Evolutionary conservation across 1,140 invertebrate species (phyloP), one percentile per base, ranked within the genome.

Genomic region (Procambarus clarkii): DNA sequence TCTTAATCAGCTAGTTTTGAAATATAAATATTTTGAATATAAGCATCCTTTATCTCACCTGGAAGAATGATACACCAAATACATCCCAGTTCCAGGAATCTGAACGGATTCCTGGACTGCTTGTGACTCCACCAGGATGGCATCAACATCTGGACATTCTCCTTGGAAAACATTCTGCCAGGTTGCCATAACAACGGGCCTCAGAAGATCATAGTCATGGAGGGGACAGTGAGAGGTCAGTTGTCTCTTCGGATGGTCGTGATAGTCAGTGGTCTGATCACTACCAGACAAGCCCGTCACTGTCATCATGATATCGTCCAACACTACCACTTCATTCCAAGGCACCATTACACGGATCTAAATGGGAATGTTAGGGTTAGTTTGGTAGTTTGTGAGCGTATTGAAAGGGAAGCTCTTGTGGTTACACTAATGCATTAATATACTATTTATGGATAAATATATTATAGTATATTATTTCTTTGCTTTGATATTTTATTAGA

Each of bases 151-250:
- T 0, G 98, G 98, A 94, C 98, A 93, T 46, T 93, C 91, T 13
- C 98, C 98, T 93, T 99, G 98, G 95, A 99, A 99, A 50, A 98
- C 98, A 94, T 98, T 97, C 94, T 98, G 98, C 98, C 98, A 99
- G 0, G 98, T 99, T 21, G 98, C 98, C 76, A 99, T 94, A 0
- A 99, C 98, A 0, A 99, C 97, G 0, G 98, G 98, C 94, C 98
- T 98, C 97, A 99, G 98, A n/a, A 96, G 94, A 94, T 99, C 98
- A 94, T 98, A 98, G 94, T 99, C 97, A 94, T 99, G 98, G 0
- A 97, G 96, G 7, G 97, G 95, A 94, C 98, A 99, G 80, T 88
- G 92, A 93, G 97, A 93, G 71, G 78, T 94, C 0, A 99, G 98
- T 0, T 99, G 97, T 0, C 98, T 98, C 94, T 98, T 98, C 97